A percentile compares a stretch with the other conserved stretches of the same genome.
phyloP scores from a whole-genome alignment of 64 coral and sea anemone species.

The Astreopora myriophthalma region DNA sequence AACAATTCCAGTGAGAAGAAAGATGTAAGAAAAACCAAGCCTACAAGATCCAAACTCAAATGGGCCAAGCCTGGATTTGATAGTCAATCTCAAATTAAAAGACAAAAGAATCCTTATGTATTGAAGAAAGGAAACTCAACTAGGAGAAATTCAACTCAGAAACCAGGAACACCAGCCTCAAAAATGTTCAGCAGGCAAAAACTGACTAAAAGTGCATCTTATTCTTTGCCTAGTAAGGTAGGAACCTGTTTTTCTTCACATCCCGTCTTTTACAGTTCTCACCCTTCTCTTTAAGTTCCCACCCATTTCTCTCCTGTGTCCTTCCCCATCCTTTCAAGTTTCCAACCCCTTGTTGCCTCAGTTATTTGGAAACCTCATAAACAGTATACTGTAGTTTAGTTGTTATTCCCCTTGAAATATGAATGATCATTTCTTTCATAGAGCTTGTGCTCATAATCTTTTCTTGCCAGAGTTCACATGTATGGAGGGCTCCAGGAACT shows the following conservation, averaged over 20 bases:
- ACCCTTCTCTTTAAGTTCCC: no score
- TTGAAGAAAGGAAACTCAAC: neutral
- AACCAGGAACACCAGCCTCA: neutral
- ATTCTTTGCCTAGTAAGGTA: slow-evolving; percentile 8
- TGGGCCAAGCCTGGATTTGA: slow-evolving; percentile 39
- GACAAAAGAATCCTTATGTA: neutral
- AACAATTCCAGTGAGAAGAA: neutral
- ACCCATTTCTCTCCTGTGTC: no score
- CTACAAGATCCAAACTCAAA: slow-evolving; percentile 27
- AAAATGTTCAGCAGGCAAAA: neutral
- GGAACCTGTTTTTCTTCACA: neutral
- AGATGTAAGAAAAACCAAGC: neutral
- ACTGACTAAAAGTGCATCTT: neutral
- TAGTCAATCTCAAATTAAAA: neutral
- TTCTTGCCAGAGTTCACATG: neutral
- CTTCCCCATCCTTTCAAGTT: neutral
- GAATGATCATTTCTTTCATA: no score
- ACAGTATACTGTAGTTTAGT: no score
- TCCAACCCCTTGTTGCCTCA: neutral
- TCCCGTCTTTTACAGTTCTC: no score
- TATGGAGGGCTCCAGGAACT: slow-evolving; percentile 30
- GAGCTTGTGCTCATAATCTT: neutral
- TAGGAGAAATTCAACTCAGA: neutral
- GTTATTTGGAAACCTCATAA: no score
- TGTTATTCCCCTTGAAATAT: no score